These are phyloP conservation scores for Melanotaenia maccullochi DNA, from an alignment of 2,797 vertebrate species.

Conservation along the genomic window DNA sequence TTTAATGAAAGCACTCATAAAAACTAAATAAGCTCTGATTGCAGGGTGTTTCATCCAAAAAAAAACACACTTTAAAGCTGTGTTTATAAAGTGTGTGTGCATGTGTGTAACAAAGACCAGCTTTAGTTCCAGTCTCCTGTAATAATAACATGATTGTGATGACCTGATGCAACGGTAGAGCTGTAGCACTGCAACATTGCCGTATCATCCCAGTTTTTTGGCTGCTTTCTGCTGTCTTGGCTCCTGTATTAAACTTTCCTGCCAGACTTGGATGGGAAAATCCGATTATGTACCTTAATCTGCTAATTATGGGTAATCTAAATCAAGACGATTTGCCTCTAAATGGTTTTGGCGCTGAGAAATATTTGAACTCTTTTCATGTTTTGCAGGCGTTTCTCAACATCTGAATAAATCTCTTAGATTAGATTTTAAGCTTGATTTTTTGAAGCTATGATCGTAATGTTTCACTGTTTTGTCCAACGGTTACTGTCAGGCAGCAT, in stretches of 20 bases:
- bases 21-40: conserved; percentile 43
- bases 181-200: conserved; percentile 3
- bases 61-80: conserved; percentile 38
- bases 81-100: conserved; percentile 11
- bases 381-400: conserved; percentile 13
- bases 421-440: conserved; percentile 1
- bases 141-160: conserved; percentile 53
- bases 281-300: conserved; percentile 28
- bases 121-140: conserved; percentile 27
- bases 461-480: background rate
- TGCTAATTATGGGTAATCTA: conserved; percentile 42
- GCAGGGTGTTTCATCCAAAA: conserved; percentile 39
- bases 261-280: conserved; percentile 40
- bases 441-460: background rate
- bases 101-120: conserved; percentile 12
- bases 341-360: conserved; percentile 25
- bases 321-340: conserved; percentile 30
- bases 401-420: conserved; percentile 14
- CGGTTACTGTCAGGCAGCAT: conserved; percentile 20
- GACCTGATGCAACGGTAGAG: conserved; percentile 32
- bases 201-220: conserved; percentile 28
- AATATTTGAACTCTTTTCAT: conserved; percentile 18
- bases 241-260: conserved; percentile 23
- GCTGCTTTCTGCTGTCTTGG: conserved; percentile 35
- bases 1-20: conserved; percentile 30